Base-by-base conservation (phyloP, 37 sponge, comb jelly and placozoan genomes). In the Eunapius fragilis region DNA sequence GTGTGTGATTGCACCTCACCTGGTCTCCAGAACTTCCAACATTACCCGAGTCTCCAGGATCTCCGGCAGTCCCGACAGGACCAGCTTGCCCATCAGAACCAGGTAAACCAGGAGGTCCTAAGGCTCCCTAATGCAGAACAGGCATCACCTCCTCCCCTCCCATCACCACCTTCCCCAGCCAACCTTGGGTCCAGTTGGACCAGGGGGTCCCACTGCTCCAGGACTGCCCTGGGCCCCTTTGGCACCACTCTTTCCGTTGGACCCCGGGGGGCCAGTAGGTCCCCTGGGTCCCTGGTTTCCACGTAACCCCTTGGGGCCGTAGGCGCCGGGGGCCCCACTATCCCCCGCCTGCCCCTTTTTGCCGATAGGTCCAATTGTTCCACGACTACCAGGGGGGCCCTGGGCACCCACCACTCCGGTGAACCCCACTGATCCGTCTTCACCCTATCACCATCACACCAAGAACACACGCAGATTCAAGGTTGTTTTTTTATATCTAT, bases 241-340 rank as follows among this genome's bases (percentile, higher is more conserved):
- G 4, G 30, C 36, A 36, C 92, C 92, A 88, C 82, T 82, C 58
- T 72, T 85, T 2, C 92, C 92, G 70, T 88, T 82, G 70, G 82
- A 33, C 31, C 92, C 92, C 26, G 82, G 74, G 17, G 33, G 7
- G 0, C 92, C 92, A 0, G 82, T 24, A 19, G 67, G 24, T 31
- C 92, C 92, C 30, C 25, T 72, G 70, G 32, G 30, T 19, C 88
- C 88, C 71, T 81, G 37, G n/a, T 28, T 13, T 11, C 83, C 71
- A 31, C 72, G 10, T 25, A 25, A 25, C 14, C 83, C 82, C 78
- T 77, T 88, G 76, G 25, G 11, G 3, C 67, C 80, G 25, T 30
- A 67, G 14, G 48, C 27, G 10, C 50, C 80, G 2, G 88, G 84
- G 0, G 23, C 2, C 27, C 84, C 85, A 35, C 49, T 73, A 22